Evolutionary conservation across 2,888 invertebrate genomes (phyloP).

Genomic region (Molanna angustata): DNA sequence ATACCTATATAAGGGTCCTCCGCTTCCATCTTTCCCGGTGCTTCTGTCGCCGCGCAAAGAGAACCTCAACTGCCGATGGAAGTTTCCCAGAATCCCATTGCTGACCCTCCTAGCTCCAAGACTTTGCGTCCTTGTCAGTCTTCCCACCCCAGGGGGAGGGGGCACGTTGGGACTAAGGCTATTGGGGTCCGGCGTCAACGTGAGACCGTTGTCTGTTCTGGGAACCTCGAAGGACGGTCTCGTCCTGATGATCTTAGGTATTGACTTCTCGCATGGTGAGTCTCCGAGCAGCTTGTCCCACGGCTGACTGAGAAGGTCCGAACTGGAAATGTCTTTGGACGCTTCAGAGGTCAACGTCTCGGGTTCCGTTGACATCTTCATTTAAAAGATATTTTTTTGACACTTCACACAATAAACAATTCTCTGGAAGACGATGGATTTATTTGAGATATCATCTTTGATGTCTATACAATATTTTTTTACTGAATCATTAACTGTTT

Average conservation of each 20-base stretch:
- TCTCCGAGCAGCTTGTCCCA: conserved; percentile 54
- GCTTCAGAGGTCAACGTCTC: conserved; percentile 42
- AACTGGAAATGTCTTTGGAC: conserved; percentile 28
- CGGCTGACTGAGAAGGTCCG: conserved; percentile 30
- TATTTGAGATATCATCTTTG: not conserved
- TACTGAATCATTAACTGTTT: too few species aligned
- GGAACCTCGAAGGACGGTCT: conserved; percentile 48
- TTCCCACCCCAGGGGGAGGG: conserved; percentile 29
- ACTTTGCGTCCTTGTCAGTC: conserved; percentile 50
- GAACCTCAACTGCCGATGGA: conserved; percentile 53
- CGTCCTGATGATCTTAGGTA: conserved; percentile 52
- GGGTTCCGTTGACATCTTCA: conserved; percentile 51
- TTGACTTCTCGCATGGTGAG: conserved; percentile 41
- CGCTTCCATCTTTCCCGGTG: conserved; percentile 38
- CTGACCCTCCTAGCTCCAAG: conserved; percentile 52
- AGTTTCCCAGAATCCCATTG: conserved; percentile 52
- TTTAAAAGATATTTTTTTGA: not conserved
- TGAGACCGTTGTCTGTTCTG: conserved; percentile 41
- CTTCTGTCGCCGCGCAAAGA: conserved; percentile 54
- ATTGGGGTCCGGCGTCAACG: conserved; percentile 35
- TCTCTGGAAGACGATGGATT: not conserved
- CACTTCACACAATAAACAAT: not conserved
- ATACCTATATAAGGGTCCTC: conserved; percentile 43
- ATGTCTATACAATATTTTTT: too few species aligned
- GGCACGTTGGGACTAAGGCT: conserved; percentile 31